These are phyloP conservation scores for Amblyraja radiata DNA, from an alignment of 2,797 vertebrate genomes.

Conservation along the genomic window DNA sequence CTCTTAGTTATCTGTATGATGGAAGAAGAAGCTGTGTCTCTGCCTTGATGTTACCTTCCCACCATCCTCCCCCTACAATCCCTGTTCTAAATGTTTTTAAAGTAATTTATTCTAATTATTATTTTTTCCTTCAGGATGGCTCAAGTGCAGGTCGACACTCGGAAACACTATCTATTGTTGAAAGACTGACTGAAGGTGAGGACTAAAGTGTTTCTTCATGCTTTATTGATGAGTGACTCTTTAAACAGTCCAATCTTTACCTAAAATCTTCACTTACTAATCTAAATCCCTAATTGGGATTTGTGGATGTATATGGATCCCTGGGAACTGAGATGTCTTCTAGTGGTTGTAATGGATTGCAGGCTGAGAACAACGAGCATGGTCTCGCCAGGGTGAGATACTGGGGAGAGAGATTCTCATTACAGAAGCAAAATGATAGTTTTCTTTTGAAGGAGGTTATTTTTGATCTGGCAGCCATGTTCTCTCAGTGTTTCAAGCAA, in stretches of 20 bases:
- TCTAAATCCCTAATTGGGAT: neutral
- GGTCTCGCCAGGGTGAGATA: neutral
- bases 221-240: neutral
- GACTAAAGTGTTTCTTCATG: neutral
- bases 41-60: too few relatives aligned
- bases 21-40: too few relatives aligned
- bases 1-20: too few relatives aligned
- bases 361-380: neutral
- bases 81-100: neutral
- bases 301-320: neutral
- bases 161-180: neutral
- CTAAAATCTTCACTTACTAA: neutral
- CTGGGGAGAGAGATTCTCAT: neutral
- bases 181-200: constrained; percentile 16
- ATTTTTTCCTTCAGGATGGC: neutral
- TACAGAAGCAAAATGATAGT: too few relatives aligned
- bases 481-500: too few relatives aligned
- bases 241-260: neutral
- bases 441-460: too few relatives aligned
- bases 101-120: neutral
- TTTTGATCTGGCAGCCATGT: too few relatives aligned
- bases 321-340: neutral
- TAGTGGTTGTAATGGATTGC: neutral
- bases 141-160: neutral
- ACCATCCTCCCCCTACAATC: too few relatives aligned